Percentiles rank a stretch among this genome's conserved stretches.
Evolutionary conservation across 2,113 vertebrate genomes (phyloP).

Genomic region (Micromys minutus): DNA sequence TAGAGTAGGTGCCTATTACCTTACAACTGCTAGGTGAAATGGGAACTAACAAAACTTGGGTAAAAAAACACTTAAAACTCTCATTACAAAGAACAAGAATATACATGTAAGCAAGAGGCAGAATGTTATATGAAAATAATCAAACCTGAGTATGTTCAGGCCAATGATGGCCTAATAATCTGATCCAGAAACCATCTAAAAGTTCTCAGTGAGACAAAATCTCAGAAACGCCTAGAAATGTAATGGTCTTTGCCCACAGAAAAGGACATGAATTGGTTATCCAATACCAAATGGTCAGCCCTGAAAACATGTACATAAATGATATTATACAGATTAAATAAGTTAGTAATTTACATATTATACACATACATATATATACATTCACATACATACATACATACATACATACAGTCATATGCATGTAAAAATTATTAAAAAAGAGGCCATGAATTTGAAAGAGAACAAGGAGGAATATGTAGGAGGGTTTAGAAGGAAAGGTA

Average conservation of each 20-base stretch:
- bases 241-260: not conserved
- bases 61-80: not conserved
- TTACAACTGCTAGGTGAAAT: not conserved
- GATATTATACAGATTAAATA: not conserved
- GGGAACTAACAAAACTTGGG: not conserved
- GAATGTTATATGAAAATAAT: fast-evolving
- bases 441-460: not conserved
- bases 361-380: not conserved
- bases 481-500: not conserved
- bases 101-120: not conserved
- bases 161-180: not conserved
- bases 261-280: not conserved
- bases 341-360: not conserved
- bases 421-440: not conserved
- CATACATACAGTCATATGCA: not conserved
- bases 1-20: not conserved
- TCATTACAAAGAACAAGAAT: not conserved
- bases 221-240: not conserved
- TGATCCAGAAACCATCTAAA: not conserved
- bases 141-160: not conserved
- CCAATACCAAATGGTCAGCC: not conserved
- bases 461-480: not conserved
- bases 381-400: not conserved
- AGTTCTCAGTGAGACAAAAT: not conserved
- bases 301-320: not conserved